Conservation (phyloP, 2,113 vertebrate genomes). For the Candoia aspera region DNA sequence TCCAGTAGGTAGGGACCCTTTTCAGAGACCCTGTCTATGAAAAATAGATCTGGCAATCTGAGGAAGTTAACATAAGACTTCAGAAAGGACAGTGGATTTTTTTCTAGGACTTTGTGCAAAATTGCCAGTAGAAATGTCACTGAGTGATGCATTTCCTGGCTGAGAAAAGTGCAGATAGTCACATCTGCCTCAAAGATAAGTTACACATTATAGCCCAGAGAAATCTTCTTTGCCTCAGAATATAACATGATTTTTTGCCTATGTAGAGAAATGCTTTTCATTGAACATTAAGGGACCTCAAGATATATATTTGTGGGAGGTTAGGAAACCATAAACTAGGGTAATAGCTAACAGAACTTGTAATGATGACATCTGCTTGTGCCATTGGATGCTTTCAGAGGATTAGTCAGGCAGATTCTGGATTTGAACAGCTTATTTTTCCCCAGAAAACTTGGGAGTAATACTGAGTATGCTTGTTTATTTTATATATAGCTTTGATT, state of each 20-base stretch:
- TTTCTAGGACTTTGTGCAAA: background rate
- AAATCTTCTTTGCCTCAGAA: too few species aligned
- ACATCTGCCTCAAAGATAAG: too few species aligned
- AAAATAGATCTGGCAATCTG: background rate
- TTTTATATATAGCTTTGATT: background rate
- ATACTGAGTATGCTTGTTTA: too few species aligned
- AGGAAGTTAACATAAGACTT: too few species aligned
- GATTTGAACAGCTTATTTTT: background rate
- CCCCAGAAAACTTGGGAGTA: background rate
- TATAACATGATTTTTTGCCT: too few species aligned
- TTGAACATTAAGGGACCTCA: too few species aligned
- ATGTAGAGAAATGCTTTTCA: too few species aligned
- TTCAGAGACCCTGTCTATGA: background rate
- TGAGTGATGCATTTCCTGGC: background rate
- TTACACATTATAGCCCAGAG: too few species aligned
- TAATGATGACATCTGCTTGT: background rate
- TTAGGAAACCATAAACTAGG: too few species aligned
- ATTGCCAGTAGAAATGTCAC: background rate
- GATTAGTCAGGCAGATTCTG: background rate
- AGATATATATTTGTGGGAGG: too few species aligned
- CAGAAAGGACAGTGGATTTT: background rate
- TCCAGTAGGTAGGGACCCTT: background rate
- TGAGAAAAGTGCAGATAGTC: background rate
- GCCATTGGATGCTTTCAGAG: background rate
- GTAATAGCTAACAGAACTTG: too few species aligned